Base-by-base conservation (phyloP, 2,797 vertebrate genomes). In the Uromys caudimaculatus region DNA sequence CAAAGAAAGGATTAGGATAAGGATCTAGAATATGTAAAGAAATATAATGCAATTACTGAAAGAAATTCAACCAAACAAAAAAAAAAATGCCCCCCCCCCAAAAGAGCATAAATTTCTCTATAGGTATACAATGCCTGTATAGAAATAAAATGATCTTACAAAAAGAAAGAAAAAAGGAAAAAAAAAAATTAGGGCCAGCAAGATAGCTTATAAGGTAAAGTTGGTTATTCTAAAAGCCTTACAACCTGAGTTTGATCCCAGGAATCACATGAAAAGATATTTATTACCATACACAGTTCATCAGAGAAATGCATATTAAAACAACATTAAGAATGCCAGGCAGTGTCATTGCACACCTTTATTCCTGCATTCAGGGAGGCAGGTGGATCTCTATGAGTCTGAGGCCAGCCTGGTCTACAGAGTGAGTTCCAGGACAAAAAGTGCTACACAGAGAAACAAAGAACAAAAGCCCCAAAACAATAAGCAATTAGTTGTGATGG, bases 1-100 rank as follows among this genome's bases (percentile, higher is more conserved):
- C 41, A 83, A n/a, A 78, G 56, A 83, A 29, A 78, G 56, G 44
- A 73, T 64, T 23, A 19, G 35, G 35, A 73, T 64, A 17, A 19
- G 35, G 35, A 21, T 83, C 41, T 54, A 83, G 19, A 91, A 62
- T 54, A 76, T 2, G 58, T 13, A 62, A 93, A 84, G 44, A 88
- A 73, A 73, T 90, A 56, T 19, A 85, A 52, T 50, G 87, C 58
- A 96, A 38, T 73, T 93, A 86, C 9, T 71, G 52, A 93, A 75
- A 67, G 29, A 67, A 85, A 50, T 85, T 44, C 64, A 50, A 88
- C 60, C 27, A 10, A 58, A 78, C 41, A n/a, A 56, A 87, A 64
- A 62, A 23, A 87, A 71, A 89, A 13, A 54, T 6, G 6, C 44
- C 44, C 6, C 29, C 35, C 52, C 52, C 9, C 8, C 54, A 32